Conservation (phyloP, 64 coral and sea anemone species). For the Montipora capricornis region DNA sequence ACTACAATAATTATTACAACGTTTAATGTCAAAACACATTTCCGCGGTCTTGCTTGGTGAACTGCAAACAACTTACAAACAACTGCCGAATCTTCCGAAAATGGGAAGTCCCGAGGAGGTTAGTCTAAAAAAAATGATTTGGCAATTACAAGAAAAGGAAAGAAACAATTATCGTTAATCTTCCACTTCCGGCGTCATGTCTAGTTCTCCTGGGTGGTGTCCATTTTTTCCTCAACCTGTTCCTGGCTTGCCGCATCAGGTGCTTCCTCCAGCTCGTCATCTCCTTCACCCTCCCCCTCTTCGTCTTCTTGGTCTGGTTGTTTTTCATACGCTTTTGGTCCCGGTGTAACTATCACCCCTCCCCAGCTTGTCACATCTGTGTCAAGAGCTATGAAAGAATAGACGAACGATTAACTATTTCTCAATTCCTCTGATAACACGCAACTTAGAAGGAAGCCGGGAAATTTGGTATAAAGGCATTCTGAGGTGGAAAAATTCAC, state of each 20-base stretch:
- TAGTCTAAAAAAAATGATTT: too few species aligned
- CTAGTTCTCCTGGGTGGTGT: conserved; percentile 60
- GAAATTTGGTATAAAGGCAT: not conserved
- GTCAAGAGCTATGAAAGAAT: conserved; percentile 71
- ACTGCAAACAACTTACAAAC: not conserved
- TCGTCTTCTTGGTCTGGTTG: conserved; percentile 88
- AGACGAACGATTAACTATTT: not conserved
- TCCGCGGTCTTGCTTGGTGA: not conserved
- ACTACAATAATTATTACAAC: too few species aligned
- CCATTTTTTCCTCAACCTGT: conserved; percentile 80
- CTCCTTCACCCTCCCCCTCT: conserved; percentile 76
- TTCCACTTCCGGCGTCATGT: not conserved
- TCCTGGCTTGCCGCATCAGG: conserved; percentile 52
- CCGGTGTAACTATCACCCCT: conserved; percentile 95
- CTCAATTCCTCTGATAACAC: not conserved
- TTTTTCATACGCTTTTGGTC: conserved; percentile 89
- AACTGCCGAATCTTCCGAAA: not conserved
- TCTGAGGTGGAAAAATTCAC: too few species aligned
- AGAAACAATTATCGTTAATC: too few species aligned
- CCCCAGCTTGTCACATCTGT: conserved; percentile 94
- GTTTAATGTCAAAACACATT: not conserved
- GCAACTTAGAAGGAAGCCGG: not conserved
- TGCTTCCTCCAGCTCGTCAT: conserved; percentile 53
- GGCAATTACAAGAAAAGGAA: too few species aligned
- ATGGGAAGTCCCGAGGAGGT: too few species aligned